Percentiles rank a stretch among this genome's conserved stretches.
Evolutionary conservation across 2,113 vertebrate species (phyloP).

Genomic region (Chionomys nivalis): DNA sequence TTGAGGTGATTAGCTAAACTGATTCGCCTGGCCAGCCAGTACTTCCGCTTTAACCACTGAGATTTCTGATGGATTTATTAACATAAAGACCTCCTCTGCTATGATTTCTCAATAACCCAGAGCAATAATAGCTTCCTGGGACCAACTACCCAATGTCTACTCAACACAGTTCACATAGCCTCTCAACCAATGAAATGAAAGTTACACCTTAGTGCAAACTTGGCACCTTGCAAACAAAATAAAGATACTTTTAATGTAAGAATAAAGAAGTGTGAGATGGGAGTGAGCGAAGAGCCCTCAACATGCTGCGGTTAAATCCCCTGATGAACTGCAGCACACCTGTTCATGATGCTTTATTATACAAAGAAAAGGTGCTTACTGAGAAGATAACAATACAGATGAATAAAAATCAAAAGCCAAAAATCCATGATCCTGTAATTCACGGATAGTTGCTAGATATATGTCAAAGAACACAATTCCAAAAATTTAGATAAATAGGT

Average conservation of each 20-base stretch:
- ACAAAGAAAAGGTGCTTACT: conserved; percentile 1
- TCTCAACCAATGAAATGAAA: conserved; percentile 22
- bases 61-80: conserved; percentile 21
- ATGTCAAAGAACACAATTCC: not conserved
- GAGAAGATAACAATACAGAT: not conserved
- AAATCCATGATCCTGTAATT: not conserved
- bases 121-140: not conserved
- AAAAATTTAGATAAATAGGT: not conserved
- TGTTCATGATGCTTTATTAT: not conserved
- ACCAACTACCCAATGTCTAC: not conserved
- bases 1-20: not conserved
- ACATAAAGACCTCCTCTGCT: conserved; percentile 12
- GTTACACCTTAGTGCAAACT: not conserved
- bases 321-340: not conserved
- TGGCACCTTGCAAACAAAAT: not conserved
- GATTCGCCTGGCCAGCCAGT: conserved; percentile 3
- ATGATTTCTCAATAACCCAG: not conserved
- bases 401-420: not conserved
- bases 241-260: not conserved
- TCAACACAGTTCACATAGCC: not conserved
- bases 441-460: not conserved
- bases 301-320: not conserved
- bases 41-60: not conserved
- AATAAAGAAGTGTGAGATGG: not conserved
- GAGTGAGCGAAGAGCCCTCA: not conserved